Conservation (phyloP, 2,797 vertebrate genomes). For the Sciurus vulgaris region DNA sequence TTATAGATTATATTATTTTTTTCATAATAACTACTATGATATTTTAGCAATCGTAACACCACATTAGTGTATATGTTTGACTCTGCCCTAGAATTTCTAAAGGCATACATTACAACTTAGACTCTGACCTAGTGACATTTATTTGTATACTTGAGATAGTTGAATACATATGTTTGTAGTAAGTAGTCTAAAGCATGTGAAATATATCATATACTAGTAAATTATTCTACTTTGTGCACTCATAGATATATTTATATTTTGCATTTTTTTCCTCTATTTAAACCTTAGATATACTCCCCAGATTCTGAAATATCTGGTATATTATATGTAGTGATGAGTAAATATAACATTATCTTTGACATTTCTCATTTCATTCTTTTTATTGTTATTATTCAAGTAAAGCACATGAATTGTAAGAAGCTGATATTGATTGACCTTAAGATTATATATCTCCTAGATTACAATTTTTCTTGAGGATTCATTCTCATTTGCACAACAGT, state of each 20-base stretch:
- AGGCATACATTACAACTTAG: not conserved
- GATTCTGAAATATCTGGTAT: not conserved
- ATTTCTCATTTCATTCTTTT: slow-evolving; percentile 38
- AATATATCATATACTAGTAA: not conserved
- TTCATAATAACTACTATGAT: not conserved
- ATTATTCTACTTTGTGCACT: not conserved
- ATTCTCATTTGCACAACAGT: not conserved
- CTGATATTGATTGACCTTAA: slow-evolving; percentile 38
- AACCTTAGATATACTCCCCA: not conserved
- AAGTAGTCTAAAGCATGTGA: not conserved
- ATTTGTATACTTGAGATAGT: not conserved
- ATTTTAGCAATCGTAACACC: not conserved
- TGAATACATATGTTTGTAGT: not conserved
- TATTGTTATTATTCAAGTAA: not conserved
- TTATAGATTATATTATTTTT: not conserved
- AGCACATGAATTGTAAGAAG: not conserved
- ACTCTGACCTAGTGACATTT: not conserved
- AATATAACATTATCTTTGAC: slow-evolving; percentile 29
- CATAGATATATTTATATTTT: not conserved
- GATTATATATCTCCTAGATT: not conserved
- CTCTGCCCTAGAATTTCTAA: not conserved
- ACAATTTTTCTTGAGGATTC: not conserved
- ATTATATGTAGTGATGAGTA: not conserved
- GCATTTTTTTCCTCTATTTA: not conserved
- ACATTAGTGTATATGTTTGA: not conserved